Evolutionary conservation across 2,113 vertebrate species (phyloP), one percentile per base, ranked within the genome.

Genomic region (Phrynosoma platyrhinos): DNA sequence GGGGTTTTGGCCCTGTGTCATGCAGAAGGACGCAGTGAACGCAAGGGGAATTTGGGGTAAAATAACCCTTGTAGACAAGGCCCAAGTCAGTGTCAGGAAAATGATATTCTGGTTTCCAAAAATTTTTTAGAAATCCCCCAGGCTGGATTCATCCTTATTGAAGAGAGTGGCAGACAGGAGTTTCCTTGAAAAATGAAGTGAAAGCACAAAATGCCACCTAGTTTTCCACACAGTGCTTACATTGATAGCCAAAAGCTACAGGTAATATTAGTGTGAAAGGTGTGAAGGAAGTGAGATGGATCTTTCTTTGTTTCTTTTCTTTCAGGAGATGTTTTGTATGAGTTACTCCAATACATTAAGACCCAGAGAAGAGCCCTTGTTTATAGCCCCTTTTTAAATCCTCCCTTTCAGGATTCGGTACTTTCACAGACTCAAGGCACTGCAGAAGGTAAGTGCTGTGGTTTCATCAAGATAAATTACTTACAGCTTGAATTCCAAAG

Each of bases 301-400:
- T 69, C 30, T 52, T 14, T 79, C 0, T 66, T 27, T 85, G 52
- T 40, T 90, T 85, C 20, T 71, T 82, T 83, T 12, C 71, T 69
- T 79, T 9, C 87, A 99, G 98, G 98, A 9, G 98, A 99, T 66
- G 98, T 99, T 85, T 93, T 99, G 6, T 99, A 98, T 85, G 98
- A 99, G 94, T 96, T 98, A 82, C 97, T 99, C 21, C 98, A 97
- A 90, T 98, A 97, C 88, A 97, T 99, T 40, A 98, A 97, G 93
- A 98, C 97, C 79, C 96, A 97, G 79, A 97, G 98, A 91, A 96
- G 93, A 93, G 96, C 92, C 69, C 90, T 97, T 79, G 92, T 96
- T 76, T 94, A 95, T 77, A 93, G 94, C 83, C 95, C 94, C 62
- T 85, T 96, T 87, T 81, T 92, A 71, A 94, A 71, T 77, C 82